phyloP scores from a whole-genome alignment of 2,888 invertebrate species.

The Dioctria rufipes region DNA sequence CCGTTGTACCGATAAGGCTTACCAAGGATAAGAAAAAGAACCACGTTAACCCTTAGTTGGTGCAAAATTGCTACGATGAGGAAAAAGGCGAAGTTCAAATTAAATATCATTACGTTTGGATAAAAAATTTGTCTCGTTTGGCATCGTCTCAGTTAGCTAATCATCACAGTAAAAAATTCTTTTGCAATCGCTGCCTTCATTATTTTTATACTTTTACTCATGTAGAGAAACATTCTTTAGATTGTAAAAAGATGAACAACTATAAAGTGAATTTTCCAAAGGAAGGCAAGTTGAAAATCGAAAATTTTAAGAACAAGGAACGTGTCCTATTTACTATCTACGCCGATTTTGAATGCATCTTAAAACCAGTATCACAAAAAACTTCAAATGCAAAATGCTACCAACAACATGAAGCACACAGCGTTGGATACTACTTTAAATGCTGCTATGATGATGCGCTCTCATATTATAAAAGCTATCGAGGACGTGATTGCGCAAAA shows the following conservation, averaged over 20 bases:
- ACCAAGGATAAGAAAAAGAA: slow-evolving; percentile 30
- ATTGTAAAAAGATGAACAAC: slow-evolving; percentile 34
- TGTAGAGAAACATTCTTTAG: slow-evolving; percentile 22
- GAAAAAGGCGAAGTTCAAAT: slow-evolving; percentile 6
- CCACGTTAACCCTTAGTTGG: slow-evolving; percentile 22
- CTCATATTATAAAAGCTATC: too few relatives aligned
- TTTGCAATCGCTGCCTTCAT: slow-evolving; percentile 32
- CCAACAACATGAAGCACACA: slow-evolving; percentile 33
- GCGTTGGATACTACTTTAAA: slow-evolving; percentile 35
- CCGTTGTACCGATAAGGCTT: slow-evolving; percentile 25
- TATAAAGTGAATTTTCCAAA: slow-evolving; percentile 33
- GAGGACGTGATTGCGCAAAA: too few relatives aligned
- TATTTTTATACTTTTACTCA: background rate
- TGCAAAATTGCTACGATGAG: slow-evolving; percentile 11
- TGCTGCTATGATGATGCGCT: slow-evolving; percentile 37
- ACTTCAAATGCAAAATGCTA: slow-evolving; percentile 31
- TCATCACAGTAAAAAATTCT: slow-evolving; percentile 25
- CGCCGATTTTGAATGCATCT: slow-evolving; percentile 42
- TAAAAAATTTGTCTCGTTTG: slow-evolving; percentile 39
- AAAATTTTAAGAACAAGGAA: slow-evolving; percentile 39
- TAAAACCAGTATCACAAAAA: slow-evolving; percentile 3
- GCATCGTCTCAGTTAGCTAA: slow-evolving; percentile 17
- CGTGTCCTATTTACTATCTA: slow-evolving; percentile 39
- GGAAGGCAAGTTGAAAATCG: slow-evolving; percentile 27
- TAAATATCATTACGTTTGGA: slow-evolving; percentile 45